A percentile compares a stretch with the other conserved stretches of the same genome.
phyloP scores from a whole-genome alignment of 2,888 invertebrate species.

The Elmis aenea region DNA sequence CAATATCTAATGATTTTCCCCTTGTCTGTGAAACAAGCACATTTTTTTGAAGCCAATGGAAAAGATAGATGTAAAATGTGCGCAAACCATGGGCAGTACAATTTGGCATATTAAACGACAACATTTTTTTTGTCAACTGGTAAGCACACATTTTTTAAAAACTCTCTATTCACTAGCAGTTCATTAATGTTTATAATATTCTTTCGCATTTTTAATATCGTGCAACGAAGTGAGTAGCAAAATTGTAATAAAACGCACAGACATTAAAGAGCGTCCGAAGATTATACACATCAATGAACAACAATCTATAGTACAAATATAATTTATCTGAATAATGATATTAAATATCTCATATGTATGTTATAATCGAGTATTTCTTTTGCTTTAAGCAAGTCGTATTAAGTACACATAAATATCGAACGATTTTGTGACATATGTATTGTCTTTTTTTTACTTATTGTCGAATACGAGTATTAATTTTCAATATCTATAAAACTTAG shows the following conservation, averaged over 20 bases:
- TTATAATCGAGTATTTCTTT: slow-evolving; percentile 34
- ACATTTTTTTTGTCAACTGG: too few species aligned
- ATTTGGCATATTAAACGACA: slow-evolving; percentile 23
- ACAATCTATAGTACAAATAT: slow-evolving; percentile 6
- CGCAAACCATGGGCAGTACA: too few species aligned
- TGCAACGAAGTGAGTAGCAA: slow-evolving; percentile 15
- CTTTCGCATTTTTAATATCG: background rate
- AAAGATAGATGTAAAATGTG: slow-evolving; percentile 41
- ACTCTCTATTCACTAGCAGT: too few species aligned
- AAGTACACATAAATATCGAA: too few species aligned
- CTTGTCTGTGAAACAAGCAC: slow-evolving; percentile 35
- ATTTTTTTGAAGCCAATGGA: slow-evolving; percentile 40
- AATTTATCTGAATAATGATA: slow-evolving; percentile 8
- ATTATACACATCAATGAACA: slow-evolving; percentile 3
- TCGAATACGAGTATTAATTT: slow-evolving; percentile 11
- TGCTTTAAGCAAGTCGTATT: slow-evolving; percentile 22
- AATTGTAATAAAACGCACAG: slow-evolving; percentile 2
- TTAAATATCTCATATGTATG: slow-evolving; percentile 8
- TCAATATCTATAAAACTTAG: too few species aligned
- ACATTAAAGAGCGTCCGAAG: slow-evolving; percentile 2
- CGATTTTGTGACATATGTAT: too few species aligned
- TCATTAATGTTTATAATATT: background rate
- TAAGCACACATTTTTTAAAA: too few species aligned
- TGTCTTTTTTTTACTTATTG: slow-evolving; percentile 5
- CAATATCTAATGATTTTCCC: slow-evolving; percentile 34